Evolutionary conservation across 2,797 vertebrate species (phyloP), one percentile per base, ranked within the genome.

Genomic region (Lutjanus argentimaculatus): DNA sequence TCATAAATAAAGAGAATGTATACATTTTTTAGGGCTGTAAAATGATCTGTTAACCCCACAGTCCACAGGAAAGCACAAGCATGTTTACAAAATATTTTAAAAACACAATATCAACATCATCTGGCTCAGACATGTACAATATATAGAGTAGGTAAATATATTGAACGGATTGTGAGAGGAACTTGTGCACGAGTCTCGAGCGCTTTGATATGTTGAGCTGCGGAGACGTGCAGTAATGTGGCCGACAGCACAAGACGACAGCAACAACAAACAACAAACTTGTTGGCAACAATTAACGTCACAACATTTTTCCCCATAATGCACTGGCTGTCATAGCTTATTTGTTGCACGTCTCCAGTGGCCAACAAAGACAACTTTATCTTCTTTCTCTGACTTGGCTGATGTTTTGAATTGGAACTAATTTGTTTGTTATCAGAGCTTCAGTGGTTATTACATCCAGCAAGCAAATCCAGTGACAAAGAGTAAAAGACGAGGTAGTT

Each of bases 211-310:
- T 46, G 61, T 21, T 13, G 16, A 61, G 68, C 65, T 42, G 67
- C 25, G 46, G 58, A 51, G 36, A 46, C 59, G 21, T 36, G 45
- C 59, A 42, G 68, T 7, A 10, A 62, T 2, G 52, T 43, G 49
- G 7, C 49, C 19, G 51, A 51, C 62, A 62, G 42, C 53, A 40
- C 15, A 40, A 45, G 13, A 68, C 36, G 9, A 70, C 66, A 62
- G 68, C 73, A 65, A 1, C 15, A 16, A 49, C 9, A 73, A 1
- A 58, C 22, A 15, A 56, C 16, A 53, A 57, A 79, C 10, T 36
- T 71, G 62, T 49, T 77, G 57, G 65, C 51, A 61, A 40, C 69
- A 71, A 65, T 82, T 77, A 89, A 43, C 58, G 17, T 81, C 72
- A 77, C 46, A 22, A 15, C 30, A 63, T 72, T 77, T 59, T 56